Conservation (phyloP, 2,888 invertebrate genomes). For the Lapara coniferarum region DNA sequence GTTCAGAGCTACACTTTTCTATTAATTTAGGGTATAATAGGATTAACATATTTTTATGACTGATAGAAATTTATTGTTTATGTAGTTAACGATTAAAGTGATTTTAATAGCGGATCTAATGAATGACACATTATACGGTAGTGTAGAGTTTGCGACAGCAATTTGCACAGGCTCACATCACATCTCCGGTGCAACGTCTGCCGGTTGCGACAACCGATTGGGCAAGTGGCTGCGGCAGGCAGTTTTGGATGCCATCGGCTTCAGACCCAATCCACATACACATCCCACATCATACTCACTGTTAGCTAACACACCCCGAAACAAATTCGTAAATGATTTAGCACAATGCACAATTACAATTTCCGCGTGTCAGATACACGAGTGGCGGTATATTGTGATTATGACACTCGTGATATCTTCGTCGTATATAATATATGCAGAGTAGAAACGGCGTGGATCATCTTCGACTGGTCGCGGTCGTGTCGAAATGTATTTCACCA, state of each 20-base stretch:
- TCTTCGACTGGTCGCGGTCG: slow-evolving; percentile 56
- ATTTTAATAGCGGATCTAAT: slow-evolving; percentile 8
- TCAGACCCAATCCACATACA: slow-evolving; percentile 68
- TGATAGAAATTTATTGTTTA: background rate
- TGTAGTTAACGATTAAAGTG: background rate
- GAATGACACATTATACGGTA: slow-evolving; percentile 8
- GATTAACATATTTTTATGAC: background rate
- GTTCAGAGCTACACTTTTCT: slow-evolving; percentile 5
- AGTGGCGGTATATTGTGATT: slow-evolving; percentile 42
- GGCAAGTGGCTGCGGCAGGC: slow-evolving; percentile 69
- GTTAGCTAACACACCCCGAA: slow-evolving; percentile 70
- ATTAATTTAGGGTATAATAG: background rate
- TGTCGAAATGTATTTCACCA: slow-evolving; percentile 62
- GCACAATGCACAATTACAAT: slow-evolving; percentile 57
- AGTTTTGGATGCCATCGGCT: slow-evolving; percentile 71
- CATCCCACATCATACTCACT: slow-evolving; percentile 72
- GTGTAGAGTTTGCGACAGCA: slow-evolving; percentile 54
- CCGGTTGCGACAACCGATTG: slow-evolving; percentile 78
- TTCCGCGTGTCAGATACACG: slow-evolving; percentile 45
- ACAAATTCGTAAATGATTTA: slow-evolving; percentile 73
- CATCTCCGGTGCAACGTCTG: slow-evolving; percentile 76
- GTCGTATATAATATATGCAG: slow-evolving; percentile 52
- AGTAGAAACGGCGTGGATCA: slow-evolving; percentile 51
- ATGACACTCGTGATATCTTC: slow-evolving; percentile 47
- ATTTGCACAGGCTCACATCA: slow-evolving; percentile 74